Conservation (phyloP, 2,797 vertebrate species). For the Pangasius krempfi region DNA sequence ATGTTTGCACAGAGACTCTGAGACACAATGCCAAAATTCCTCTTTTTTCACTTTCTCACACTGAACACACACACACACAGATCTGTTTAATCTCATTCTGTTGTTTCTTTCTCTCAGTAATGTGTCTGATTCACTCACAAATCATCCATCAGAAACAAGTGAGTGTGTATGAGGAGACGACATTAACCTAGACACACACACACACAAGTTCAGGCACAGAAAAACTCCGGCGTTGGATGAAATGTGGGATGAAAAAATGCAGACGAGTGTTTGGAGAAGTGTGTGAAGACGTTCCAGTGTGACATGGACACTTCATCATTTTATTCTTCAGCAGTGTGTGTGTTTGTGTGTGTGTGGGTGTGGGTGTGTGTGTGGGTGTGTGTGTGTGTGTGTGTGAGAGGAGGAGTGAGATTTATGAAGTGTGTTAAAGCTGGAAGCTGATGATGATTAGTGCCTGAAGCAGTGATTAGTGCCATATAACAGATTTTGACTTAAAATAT, state of each 20-base stretch:
- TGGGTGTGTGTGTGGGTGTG: slow-evolving; percentile 1
- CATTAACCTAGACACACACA: slow-evolving; percentile 18
- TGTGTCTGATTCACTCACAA: slow-evolving; percentile 24
- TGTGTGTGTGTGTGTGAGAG: not conserved
- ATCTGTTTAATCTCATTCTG: slow-evolving; percentile 27
- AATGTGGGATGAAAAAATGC: slow-evolving; percentile 26
- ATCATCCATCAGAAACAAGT: slow-evolving; percentile 25
- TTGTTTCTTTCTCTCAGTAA: slow-evolving; percentile 11
- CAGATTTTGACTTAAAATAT: not conserved
- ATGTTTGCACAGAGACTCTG: slow-evolving; percentile 6
- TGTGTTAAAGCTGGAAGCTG: slow-evolving; percentile 17
- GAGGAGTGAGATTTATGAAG: slow-evolving; percentile 12
- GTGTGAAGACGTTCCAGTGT: slow-evolving; percentile 28
- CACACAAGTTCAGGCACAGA: slow-evolving; percentile 3
- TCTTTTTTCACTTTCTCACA: slow-evolving; percentile 8
- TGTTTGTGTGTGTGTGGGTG: not conserved
- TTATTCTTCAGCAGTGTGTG: not conserved
- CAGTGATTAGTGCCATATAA: slow-evolving; percentile 1
- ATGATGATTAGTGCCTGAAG: slow-evolving; percentile 8
- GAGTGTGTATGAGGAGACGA: not conserved
- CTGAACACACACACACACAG: slow-evolving; percentile 43
- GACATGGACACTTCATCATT: slow-evolving; percentile 22
- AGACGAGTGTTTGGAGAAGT: slow-evolving; percentile 19
- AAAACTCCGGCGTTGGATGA: not conserved
- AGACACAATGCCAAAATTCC: not conserved